A percentile compares a stretch with the other conserved stretches of the same genome.
Evolutionary conservation across 2,888 invertebrate genomes (phyloP).

Genomic region (Carabus problematicus): DNA sequence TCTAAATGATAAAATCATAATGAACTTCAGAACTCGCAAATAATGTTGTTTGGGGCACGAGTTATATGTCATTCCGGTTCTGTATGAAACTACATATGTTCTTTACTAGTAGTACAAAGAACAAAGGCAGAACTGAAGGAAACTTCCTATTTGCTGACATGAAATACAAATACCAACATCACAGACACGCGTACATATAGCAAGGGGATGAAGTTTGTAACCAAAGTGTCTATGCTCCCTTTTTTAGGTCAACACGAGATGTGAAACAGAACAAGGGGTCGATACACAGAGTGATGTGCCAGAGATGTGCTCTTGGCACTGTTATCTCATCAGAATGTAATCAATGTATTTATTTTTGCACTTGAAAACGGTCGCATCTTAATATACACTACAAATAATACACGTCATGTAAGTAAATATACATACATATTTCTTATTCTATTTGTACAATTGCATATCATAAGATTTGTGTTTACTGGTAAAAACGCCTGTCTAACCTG

Average conservation of each 20-base stretch:
- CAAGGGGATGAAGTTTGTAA: not conserved
- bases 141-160: not conserved
- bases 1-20: too few relatives aligned
- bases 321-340: conserved; percentile 11
- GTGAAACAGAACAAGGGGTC: conserved; percentile 13
- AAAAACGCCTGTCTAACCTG: too few relatives aligned
- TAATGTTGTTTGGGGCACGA: too few relatives aligned
- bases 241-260: conserved; percentile 36
- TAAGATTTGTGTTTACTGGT: too few relatives aligned
- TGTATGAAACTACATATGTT: not conserved
- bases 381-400: conserved; percentile 12
- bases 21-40: too few relatives aligned
- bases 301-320: conserved; percentile 10
- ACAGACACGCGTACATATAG: not conserved
- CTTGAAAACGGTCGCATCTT: not conserved
- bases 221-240: conserved; percentile 8
- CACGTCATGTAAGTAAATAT: conserved; percentile 1
- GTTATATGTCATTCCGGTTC: too few relatives aligned
- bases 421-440: not conserved
- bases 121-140: not conserved
- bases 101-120: not conserved
- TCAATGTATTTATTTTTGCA: conserved; percentile 19
- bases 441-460: too few relatives aligned
- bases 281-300: conserved; percentile 14
- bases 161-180: not conserved